These are phyloP conservation scores for Paedocypris micromegethes DNA, from an alignment of 2,797 vertebrate genomes.

Conservation along the genomic window DNA sequence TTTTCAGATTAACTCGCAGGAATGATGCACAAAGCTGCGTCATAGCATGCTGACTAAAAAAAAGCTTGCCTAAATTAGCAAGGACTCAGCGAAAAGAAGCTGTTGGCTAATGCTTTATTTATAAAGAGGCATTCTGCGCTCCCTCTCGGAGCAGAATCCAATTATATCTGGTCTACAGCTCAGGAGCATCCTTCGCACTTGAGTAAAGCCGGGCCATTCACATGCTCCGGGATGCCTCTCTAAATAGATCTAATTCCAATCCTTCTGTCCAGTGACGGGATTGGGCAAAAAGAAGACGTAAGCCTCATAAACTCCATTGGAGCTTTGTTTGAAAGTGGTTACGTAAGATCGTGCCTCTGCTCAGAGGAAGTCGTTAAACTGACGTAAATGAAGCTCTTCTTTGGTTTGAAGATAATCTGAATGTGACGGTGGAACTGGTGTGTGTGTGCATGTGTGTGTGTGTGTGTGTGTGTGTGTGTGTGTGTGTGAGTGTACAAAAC, in stretches of 20 bases:
- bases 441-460: too few species aligned
- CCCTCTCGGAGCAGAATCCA: conserved; percentile 18
- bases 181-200: conserved; percentile 37
- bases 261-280: conserved; percentile 42
- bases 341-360: conserved; percentile 8
- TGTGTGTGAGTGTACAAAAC: too few species aligned
- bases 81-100: conserved; percentile 8
- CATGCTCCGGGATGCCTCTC: conserved; percentile 14
- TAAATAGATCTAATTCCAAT: conserved; percentile 51
- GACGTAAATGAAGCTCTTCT: neutral
- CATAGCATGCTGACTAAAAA: neutral
- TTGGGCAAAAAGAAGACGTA: conserved; percentile 7
- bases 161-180: conserved; percentile 49
- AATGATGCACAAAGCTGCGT: neutral
- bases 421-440: too few species aligned
- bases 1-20: neutral
- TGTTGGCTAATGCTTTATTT: conserved; percentile 25
- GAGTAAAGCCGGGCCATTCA: conserved; percentile 32
- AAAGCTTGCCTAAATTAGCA: neutral
- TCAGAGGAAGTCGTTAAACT: neutral
- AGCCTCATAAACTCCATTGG: neutral
- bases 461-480: too few species aligned
- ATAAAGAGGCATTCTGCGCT: conserved; percentile 25
- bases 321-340: neutral
- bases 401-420: neutral